These are phyloP conservation scores for Gymnoscopelus microlampas DNA, from an alignment of 2,797 vertebrate species.

Conservation along the genomic window DNA sequence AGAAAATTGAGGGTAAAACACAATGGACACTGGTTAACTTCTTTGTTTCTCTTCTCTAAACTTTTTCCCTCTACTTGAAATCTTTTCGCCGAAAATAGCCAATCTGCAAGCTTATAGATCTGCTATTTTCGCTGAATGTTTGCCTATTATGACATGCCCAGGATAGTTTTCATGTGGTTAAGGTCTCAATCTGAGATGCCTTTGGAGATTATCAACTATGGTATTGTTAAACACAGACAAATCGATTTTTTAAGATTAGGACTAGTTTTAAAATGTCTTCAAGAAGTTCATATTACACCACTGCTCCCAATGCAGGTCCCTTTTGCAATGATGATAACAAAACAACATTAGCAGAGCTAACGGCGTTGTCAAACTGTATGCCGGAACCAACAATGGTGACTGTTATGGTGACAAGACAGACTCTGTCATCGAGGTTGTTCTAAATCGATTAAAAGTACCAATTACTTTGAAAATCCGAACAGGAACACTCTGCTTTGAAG, in stretches of 20 bases:
- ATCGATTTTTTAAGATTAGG: slow-evolving; percentile 13
- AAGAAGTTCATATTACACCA: slow-evolving; percentile 11
- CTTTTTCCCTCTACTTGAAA: too few species aligned
- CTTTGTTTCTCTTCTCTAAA: slow-evolving; percentile 35
- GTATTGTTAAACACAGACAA: slow-evolving; percentile 8
- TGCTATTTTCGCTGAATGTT: too few species aligned
- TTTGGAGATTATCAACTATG: slow-evolving; percentile 3
- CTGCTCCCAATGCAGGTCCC: neutral
- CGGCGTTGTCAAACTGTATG: too few species aligned
- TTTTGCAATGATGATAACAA: slow-evolving; percentile 21
- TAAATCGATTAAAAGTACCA: too few species aligned
- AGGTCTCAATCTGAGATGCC: slow-evolving; percentile 29
- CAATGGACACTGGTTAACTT: slow-evolving; percentile 1
- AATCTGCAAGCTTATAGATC: too few species aligned
- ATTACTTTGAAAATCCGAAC: too few species aligned
- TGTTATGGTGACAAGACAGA: too few species aligned
- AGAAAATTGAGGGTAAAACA: slow-evolving; percentile 45
- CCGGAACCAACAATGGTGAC: too few species aligned
- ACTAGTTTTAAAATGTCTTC: slow-evolving; percentile 24
- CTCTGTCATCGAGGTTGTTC: too few species aligned
- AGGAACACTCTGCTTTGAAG: too few species aligned
- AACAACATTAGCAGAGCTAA: neutral
- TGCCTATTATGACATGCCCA: too few species aligned
- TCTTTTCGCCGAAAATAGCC: too few species aligned
- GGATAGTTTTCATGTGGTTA: slow-evolving; percentile 3